These are phyloP conservation scores for Xenotilapia longispinis DNA, from an alignment of 2,113 vertebrate genomes.

Conservation along the genomic window DNA sequence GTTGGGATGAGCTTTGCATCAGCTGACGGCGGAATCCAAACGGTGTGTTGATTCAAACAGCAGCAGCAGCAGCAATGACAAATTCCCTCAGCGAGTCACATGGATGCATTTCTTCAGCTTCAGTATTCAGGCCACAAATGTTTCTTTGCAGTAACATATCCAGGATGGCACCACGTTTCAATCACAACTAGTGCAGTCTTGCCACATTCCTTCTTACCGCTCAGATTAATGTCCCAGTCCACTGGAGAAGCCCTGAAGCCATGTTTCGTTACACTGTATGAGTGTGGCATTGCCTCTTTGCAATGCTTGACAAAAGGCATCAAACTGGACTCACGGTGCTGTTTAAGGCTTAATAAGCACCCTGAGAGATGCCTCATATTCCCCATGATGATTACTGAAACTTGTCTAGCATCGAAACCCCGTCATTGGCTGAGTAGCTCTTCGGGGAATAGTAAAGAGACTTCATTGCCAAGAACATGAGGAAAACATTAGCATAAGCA, in stretches of 20 bases:
- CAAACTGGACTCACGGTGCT: not conserved
- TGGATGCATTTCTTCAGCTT: not conserved
- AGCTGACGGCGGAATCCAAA: not conserved
- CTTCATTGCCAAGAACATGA: not conserved
- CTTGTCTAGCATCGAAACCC: not conserved
- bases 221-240: not conserved
- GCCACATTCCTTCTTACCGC: not conserved
- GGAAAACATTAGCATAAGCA: not conserved
- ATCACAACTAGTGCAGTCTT: not conserved
- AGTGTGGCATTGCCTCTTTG: not conserved
- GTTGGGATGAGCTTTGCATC: not conserved
- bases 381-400: not conserved
- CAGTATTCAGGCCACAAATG: not conserved
- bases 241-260: not conserved
- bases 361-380: not conserved
- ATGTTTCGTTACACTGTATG: not conserved
- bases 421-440: not conserved
- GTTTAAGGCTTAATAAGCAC: not conserved
- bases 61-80: not conserved
- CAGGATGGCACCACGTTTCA: not conserved
- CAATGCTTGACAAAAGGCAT: not conserved
- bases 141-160: not conserved
- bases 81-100: not conserved
- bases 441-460: accelerated
- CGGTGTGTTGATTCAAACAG: not conserved